phyloP scores from a whole-genome alignment of 2,888 invertebrate species.

The Cheilosia grossa region DNA sequence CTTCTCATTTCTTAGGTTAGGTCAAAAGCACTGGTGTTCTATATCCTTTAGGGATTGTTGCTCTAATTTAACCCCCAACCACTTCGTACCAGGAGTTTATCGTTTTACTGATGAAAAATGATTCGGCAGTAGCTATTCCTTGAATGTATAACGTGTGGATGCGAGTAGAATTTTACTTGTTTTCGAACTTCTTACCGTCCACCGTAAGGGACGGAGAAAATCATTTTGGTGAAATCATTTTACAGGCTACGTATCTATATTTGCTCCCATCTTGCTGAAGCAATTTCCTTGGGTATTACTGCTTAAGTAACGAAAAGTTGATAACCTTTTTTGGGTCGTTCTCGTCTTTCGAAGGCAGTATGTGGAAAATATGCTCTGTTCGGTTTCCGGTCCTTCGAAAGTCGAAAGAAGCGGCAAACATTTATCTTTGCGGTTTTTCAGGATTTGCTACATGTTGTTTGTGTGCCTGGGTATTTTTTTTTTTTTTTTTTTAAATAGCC shows the following conservation, averaged over 20 bases:
- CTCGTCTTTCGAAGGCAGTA: constrained; percentile 14
- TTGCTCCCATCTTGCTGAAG: constrained; percentile 19
- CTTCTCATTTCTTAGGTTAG: constrained; percentile 59
- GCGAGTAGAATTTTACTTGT: constrained; percentile 26
- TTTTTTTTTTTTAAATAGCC: constrained; percentile 58
- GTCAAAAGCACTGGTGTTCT: constrained; percentile 70
- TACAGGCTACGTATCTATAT: constrained; percentile 26
- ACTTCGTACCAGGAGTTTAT: constrained; percentile 1
- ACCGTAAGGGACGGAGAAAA: not conserved
- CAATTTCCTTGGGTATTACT: constrained; percentile 60
- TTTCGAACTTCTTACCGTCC: constrained; percentile 18
- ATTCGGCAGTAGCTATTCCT: constrained; percentile 26
- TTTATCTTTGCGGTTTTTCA: constrained; percentile 56
- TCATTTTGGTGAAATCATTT: constrained; percentile 35
- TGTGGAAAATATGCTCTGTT: constrained; percentile 40
- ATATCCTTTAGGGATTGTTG: constrained; percentile 57
- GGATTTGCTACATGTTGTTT: constrained; percentile 24
- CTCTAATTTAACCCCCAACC: constrained; percentile 49
- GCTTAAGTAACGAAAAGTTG: constrained; percentile 67
- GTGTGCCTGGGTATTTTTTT: constrained; percentile 21
- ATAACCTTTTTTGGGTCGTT: constrained; percentile 39
- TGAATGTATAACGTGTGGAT: constrained; percentile 47
- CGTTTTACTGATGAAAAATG: constrained; percentile 52
- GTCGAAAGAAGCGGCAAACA: constrained; percentile 17
- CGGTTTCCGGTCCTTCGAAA: constrained; percentile 23